Evolutionary conservation across 2,888 invertebrate genomes (phyloP).

Genomic region (Drosophila melanocephala): DNA sequence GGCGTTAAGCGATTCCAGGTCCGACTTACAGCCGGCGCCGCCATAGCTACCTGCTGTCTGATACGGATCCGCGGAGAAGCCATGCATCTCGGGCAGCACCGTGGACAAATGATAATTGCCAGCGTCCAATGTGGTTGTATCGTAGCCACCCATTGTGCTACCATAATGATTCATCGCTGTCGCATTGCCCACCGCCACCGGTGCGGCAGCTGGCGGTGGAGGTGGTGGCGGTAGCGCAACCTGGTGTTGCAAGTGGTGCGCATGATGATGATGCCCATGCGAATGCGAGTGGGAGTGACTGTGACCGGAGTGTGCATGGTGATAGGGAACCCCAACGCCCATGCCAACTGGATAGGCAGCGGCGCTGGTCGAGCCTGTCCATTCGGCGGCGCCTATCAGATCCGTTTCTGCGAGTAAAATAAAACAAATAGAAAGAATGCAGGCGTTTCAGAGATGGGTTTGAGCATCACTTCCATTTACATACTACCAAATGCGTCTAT

Average conservation of each 20-base stretch:
- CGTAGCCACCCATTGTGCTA: slow-evolving; percentile 86
- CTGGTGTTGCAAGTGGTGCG: slow-evolving; percentile 72
- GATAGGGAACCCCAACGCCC: slow-evolving; percentile 52
- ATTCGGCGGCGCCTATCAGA: slow-evolving; percentile 88
- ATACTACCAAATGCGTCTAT: neutral
- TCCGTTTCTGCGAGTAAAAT: slow-evolving; percentile 86
- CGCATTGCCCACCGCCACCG: slow-evolving; percentile 52
- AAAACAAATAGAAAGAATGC: neutral
- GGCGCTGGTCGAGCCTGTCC: slow-evolving; percentile 87
- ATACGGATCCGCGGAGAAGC: slow-evolving; percentile 85
- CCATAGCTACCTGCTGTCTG: slow-evolving; percentile 74
- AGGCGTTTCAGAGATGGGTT: neutral
- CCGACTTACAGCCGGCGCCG: slow-evolving; percentile 69
- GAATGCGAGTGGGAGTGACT: slow-evolving; percentile 48
- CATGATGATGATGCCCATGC: slow-evolving; percentile 52
- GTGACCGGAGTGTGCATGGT: slow-evolving; percentile 58
- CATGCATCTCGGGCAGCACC: slow-evolving; percentile 88
- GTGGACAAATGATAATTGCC: slow-evolving; percentile 87
- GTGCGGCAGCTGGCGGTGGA: slow-evolving; percentile 85
- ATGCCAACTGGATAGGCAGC: slow-evolving; percentile 54
- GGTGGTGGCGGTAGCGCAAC: slow-evolving; percentile 85
- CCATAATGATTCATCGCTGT: slow-evolving; percentile 82
- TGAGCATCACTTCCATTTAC: neutral
- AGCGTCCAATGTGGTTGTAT: slow-evolving; percentile 67
- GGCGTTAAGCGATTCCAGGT: slow-evolving; percentile 83